Conservation (phyloP, 1,140 invertebrate species). For the Harpegnathos saltator region DNA sequence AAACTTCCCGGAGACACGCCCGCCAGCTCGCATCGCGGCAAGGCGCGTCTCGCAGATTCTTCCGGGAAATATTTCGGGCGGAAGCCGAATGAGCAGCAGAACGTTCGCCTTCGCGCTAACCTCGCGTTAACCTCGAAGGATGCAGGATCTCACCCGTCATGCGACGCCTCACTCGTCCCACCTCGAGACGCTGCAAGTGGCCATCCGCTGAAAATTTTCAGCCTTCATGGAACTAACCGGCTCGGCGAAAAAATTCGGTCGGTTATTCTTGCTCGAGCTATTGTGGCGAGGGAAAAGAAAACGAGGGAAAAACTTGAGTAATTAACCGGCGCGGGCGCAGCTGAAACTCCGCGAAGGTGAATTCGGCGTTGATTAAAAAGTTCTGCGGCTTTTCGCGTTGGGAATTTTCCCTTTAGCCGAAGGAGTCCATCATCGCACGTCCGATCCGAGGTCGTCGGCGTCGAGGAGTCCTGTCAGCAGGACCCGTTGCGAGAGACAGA, state of each 20-base stretch:
- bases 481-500: too few relatives aligned
- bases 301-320: neutral
- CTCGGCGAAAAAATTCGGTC: neutral
- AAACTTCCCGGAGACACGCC: neutral
- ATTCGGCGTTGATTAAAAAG: conserved; percentile 29
- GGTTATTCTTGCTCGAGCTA: neutral
- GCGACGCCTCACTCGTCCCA: too few relatives aligned
- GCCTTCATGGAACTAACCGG: too few relatives aligned
- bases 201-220: too few relatives aligned
- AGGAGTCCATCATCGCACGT: too few relatives aligned
- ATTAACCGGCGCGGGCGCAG: neutral
- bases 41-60: neutral
- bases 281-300: conserved; percentile 1
- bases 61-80: neutral
- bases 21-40: neutral
- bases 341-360: neutral
- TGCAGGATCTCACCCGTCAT: too few relatives aligned
- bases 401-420: conserved; percentile 13
- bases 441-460: too few relatives aligned
- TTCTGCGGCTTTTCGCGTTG: neutral
- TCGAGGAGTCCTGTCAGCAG: too few relatives aligned
- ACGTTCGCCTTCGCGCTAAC: too few relatives aligned
- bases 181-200: too few relatives aligned
- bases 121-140: too few relatives aligned
- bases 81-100: too few relatives aligned